Evolutionary conservation across 2,888 invertebrate species (phyloP).

Genomic region (Gymnocheta viridis): DNA sequence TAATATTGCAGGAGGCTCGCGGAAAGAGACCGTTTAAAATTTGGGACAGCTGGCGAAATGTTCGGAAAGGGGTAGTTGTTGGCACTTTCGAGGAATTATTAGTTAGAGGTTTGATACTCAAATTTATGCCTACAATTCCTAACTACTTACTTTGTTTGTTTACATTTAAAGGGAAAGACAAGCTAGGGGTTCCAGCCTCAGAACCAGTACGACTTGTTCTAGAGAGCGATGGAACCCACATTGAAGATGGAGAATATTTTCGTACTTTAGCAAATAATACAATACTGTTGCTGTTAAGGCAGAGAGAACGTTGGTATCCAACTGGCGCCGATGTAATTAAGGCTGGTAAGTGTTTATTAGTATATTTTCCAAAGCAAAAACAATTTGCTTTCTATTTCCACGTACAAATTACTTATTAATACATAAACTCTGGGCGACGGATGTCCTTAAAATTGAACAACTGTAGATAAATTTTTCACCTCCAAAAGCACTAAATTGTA

Average conservation of each 20-base stretch:
- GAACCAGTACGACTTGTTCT: slow-evolving; percentile 95
- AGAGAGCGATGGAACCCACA: slow-evolving; percentile 97
- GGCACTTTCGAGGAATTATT: slow-evolving; percentile 94
- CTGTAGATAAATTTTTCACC: too few relatives aligned
- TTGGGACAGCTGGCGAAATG: slow-evolving; percentile 97
- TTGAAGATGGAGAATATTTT: slow-evolving; percentile 98
- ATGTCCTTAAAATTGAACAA: too few relatives aligned
- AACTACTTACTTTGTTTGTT: not conserved
- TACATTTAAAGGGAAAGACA: slow-evolving; percentile 88
- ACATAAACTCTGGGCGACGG: too few relatives aligned
- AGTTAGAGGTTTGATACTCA: slow-evolving; percentile 86
- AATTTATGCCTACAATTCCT: not conserved
- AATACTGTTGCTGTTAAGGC: slow-evolving; percentile 92
- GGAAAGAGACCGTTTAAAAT: slow-evolving; percentile 98
- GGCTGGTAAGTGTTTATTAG: slow-evolving; percentile 93
- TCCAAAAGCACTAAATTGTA: too few relatives aligned
- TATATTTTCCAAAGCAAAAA: too few relatives aligned
- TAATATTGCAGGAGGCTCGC: slow-evolving; percentile 90
- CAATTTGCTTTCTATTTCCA: too few relatives aligned
- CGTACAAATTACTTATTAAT: too few relatives aligned
- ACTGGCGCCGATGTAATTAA: slow-evolving; percentile 97
- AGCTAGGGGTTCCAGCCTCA: slow-evolving; percentile 92
- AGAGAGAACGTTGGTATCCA: slow-evolving; percentile 96
- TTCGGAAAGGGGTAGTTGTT: slow-evolving; percentile 95
- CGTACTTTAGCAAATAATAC: slow-evolving; percentile 96